Base-by-base conservation (phyloP, 2,888 invertebrate genomes). In the Heliconius ismenius region DNA sequence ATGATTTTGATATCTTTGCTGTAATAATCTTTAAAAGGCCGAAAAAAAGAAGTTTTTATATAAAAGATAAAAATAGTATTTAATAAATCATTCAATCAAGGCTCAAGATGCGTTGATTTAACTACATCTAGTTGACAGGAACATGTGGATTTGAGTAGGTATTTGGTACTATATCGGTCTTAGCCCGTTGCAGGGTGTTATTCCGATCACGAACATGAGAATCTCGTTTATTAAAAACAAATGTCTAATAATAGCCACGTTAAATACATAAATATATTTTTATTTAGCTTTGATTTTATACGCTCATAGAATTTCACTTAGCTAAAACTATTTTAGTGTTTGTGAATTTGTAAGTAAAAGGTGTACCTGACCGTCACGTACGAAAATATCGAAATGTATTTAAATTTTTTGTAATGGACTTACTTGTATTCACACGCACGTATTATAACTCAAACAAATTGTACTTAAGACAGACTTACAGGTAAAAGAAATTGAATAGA, bases 141-240 rank as follows among this genome's bases (percentile, higher is more conserved):
- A 85, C 84, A 85, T 85, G 87, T 88, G 84, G 86, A 86, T 83
- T 85, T 85, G 83, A 88, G 86, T 81, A 82, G 81, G 79, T 86
- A 89, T 90, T 89, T 88, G 85, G 86, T 86, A 86, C 85, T 86
- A 82, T 80, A 82, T 83, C 83, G 82, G 79, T 81, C 81, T 83
- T 84, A 82, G 86, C 83, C 87, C 86, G 86, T 87, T 88, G 88
- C 82, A 83, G 85, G 86, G 85, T 83, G 85, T 82, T 87, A 92
- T 91, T 91, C 89, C 82, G 88, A 87, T 90, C 91, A 92, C 90
- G 89, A 83, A 83, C 81, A 79, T 79, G 79, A 77, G 83, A 83
- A 85, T 84, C 83, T 79, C 81, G 83, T 83, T 83, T 82, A 83
- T 85, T 84, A 82, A 86, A 85, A 83, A 86, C 82, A 82, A 83